Evolutionary conservation across 2,113 vertebrate species (phyloP).

Genomic region (Lepus timidus): DNA sequence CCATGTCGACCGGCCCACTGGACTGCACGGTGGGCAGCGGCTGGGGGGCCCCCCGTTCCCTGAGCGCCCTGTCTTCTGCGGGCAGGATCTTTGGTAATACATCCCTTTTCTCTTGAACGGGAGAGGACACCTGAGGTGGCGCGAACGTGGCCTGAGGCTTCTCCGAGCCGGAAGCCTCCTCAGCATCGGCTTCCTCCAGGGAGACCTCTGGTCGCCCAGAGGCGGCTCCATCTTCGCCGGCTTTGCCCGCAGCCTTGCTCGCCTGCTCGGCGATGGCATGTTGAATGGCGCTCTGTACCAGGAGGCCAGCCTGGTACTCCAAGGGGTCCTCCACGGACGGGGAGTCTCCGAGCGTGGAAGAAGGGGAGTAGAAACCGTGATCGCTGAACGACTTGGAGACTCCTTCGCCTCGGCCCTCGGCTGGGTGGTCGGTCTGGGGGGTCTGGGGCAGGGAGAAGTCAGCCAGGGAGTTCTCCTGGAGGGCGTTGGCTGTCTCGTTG

Average conservation of each 20-base stretch:
- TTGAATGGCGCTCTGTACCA: constrained; percentile 96
- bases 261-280: constrained; percentile 94
- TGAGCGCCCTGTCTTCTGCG: constrained; percentile 84
- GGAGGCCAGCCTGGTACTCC: constrained; percentile 94
- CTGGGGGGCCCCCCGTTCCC: constrained; percentile 83
- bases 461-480: constrained; percentile 90
- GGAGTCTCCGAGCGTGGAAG: constrained; percentile 83
- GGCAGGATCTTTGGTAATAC: constrained; percentile 88
- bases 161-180: constrained; percentile 63
- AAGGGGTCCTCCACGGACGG: constrained; percentile 91
- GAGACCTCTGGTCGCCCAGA: constrained; percentile 68
- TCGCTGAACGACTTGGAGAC: constrained; percentile 89
- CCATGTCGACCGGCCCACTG: constrained; percentile 90
- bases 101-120: constrained; percentile 89
- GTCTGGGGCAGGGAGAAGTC: constrained; percentile 93
- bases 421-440: constrained; percentile 90
- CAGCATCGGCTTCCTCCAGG: constrained; percentile 51
- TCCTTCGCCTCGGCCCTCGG: constrained; percentile 88
- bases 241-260: constrained; percentile 75
- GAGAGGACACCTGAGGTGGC: constrained; percentile 91
- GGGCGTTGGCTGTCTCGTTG: constrained; percentile 91
- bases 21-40: constrained; percentile 62
- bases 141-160: constrained; percentile 84
- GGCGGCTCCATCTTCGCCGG: constrained; percentile 58
- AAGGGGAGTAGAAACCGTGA: constrained; percentile 85